phyloP scores from a whole-genome alignment of 2,113 vertebrate species.

The Aramus guarauna region DNA sequence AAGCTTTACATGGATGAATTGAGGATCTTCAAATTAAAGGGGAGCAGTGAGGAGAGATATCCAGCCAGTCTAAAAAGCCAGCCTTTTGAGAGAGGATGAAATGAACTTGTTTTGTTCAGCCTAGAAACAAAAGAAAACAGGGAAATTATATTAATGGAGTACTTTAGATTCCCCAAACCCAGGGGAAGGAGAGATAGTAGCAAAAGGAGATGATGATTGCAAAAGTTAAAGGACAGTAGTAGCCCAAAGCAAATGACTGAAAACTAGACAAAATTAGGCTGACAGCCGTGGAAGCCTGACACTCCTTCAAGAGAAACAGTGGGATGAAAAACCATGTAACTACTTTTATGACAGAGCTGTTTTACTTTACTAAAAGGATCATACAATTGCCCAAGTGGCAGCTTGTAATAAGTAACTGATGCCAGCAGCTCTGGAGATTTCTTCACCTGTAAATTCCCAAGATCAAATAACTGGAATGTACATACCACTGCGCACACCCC shows the following conservation, averaged over 20 bases:
- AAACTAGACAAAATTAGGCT: not conserved
- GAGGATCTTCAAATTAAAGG: not conserved
- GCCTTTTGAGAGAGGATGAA: not conserved
- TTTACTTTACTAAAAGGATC: not conserved
- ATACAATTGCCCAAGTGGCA: not conserved
- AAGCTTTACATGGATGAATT: not conserved
- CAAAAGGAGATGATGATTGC: not conserved
- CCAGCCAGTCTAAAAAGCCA: not conserved
- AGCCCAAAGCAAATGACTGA: not conserved
- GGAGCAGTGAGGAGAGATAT: accelerated
- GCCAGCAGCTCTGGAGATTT: not conserved
- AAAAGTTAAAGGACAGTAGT: not conserved
- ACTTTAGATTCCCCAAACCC: not conserved
- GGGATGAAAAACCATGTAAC: not conserved
- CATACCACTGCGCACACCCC: not conserved
- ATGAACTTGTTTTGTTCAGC: not conserved
- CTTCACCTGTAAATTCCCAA: not conserved
- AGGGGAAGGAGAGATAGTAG: not conserved
- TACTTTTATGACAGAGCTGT: not conserved
- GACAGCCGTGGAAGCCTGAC: not conserved
- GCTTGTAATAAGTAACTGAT: not conserved
- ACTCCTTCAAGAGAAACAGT: not conserved
- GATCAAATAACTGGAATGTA: not conserved
- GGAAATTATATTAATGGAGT: not conserved
- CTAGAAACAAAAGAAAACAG: not conserved